Conservation (phyloP, 2,888 invertebrate species). For the Metallyticus violacea region DNA sequence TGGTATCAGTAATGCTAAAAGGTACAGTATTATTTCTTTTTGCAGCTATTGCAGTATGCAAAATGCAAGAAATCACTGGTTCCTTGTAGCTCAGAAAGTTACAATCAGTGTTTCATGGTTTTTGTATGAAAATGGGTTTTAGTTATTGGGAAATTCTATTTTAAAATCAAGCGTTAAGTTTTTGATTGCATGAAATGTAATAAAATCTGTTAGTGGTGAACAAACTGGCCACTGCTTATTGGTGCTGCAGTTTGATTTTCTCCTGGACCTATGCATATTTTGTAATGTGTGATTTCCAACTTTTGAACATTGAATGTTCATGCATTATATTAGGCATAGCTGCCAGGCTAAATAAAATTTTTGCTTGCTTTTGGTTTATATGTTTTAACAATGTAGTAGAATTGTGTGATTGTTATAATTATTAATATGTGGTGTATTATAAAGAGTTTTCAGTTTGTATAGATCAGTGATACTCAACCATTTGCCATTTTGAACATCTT, state of each 20-base stretch:
- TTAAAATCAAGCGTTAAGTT: background rate
- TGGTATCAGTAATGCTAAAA: background rate
- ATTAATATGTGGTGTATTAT: background rate
- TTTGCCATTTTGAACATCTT: background rate
- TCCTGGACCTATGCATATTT: background rate
- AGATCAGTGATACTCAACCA: background rate
- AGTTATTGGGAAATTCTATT: background rate
- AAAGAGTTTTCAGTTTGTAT: background rate
- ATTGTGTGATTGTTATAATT: background rate
- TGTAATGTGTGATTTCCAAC: background rate
- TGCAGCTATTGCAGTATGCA: background rate
- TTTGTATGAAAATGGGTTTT: background rate
- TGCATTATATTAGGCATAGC: background rate
- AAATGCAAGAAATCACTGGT: background rate
- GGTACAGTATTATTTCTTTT: background rate
- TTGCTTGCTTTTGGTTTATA: background rate
- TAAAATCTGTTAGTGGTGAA: background rate
- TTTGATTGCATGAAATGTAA: background rate
- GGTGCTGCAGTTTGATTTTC: background rate
- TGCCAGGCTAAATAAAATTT: background rate
- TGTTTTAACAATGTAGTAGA: background rate
- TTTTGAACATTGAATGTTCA: background rate
- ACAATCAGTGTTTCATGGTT: background rate
- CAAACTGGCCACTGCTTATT: background rate
- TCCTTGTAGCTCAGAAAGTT: background rate